Base-by-base conservation (phyloP, 2,797 vertebrate species). In the Lerista edwardsae region DNA sequence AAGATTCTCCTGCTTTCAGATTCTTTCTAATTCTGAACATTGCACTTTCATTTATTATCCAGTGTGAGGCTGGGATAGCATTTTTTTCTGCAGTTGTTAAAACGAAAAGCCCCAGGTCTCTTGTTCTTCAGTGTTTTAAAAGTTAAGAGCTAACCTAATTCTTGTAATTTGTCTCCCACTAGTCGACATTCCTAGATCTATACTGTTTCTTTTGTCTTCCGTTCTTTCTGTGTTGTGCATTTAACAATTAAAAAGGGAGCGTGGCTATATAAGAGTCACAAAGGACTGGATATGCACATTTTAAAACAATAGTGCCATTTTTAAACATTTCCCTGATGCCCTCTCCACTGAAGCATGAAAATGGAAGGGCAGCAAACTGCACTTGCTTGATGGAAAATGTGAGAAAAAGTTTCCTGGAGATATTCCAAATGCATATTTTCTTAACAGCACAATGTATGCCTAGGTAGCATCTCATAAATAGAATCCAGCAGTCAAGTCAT, bases 381-480 rank as follows among this genome's bases (percentile, higher is more conserved):
- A 94, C 93, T 95, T 95, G 92, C 82, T 75, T 80, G 61, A 41
- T 6, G 77, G 62, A 57, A 89, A 85, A 88, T 88, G 89, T 84
- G 61, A 9, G 41, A 51, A 82, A 94, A 90, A 94, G 89, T 90
- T 95, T 95, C 90, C 94, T 96, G 94, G 95, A 93, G 88, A 69
- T 85, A 79, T 91, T 95, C 93, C 90, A 92, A 95, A 93, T 86
- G 91, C 94, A 89, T 88, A 90, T 93, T 94, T 95, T 95, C 94
- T 93, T 95, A 96, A 96, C 96, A 96, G 93, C 93, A 94, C 94
- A 95, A 94, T 94, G 93, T 83, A 94, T 85, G 95, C 82, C 92
- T 95, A 94, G 87, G 95, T 96, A 96, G 91, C 95, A 96, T 96
- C 94, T 96, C 96, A 97, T 96, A 95, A 95, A 97, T 96, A 96